Percentiles rank a stretch among this genome's conserved stretches.
phyloP scores from a whole-genome alignment of 2,113 vertebrate species.

The Ochotona princeps region DNA sequence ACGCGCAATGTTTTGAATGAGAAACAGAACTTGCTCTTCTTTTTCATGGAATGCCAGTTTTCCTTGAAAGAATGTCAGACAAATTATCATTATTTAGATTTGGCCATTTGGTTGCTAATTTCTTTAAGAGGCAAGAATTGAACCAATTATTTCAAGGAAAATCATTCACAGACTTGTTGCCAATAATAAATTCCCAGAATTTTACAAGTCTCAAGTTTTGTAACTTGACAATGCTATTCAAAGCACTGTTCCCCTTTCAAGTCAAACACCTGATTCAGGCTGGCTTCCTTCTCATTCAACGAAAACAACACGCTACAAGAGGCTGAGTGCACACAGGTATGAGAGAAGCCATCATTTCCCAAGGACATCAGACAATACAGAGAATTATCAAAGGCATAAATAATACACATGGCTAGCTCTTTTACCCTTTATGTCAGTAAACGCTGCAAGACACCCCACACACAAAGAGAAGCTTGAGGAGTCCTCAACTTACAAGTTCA shows the following conservation, averaged over 20 bases:
- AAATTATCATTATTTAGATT: neutral
- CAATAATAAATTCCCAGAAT: neutral
- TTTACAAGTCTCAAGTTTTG: neutral
- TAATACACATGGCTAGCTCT: neutral
- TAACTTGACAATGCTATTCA: neutral
- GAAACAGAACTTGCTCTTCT: neutral
- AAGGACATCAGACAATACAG: neutral
- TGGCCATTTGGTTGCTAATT: neutral
- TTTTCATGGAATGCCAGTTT: neutral
- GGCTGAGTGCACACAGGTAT: neutral
- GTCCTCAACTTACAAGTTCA: neutral
- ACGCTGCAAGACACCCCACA: neutral
- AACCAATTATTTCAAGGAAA: neutral
- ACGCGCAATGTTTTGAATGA: neutral
- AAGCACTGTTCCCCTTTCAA: neutral
- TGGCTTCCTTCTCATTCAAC: neutral
- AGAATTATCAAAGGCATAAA: neutral
- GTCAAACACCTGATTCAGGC: neutral
- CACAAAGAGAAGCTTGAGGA: neutral
- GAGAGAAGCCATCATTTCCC: neutral
- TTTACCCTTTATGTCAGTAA: neutral
- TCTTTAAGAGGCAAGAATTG: slow-evolving; percentile 25
- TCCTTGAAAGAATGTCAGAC: neutral
- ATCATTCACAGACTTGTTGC: neutral
- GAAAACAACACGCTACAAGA: neutral